These are phyloP conservation scores for Myotis brandtii DNA, from an alignment of 2,113 vertebrate genomes.

Conservation along the genomic window DNA sequence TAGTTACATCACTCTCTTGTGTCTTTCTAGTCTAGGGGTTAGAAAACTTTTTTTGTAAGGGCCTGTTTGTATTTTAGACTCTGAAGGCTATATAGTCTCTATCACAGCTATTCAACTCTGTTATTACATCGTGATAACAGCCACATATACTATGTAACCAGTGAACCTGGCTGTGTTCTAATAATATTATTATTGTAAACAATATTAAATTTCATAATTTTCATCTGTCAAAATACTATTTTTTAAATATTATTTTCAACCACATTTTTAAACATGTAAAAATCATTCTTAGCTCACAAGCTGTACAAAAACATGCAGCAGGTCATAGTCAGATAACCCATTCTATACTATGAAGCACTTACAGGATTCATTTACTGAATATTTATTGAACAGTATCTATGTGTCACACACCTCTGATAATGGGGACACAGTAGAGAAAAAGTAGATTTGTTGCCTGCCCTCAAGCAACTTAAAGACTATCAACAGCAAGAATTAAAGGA, in stretches of 20 bases:
- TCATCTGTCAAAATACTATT: not conserved
- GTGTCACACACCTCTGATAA: not conserved
- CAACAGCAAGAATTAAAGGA: not conserved
- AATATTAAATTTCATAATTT: slow-evolving; percentile 36
- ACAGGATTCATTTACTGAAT: not conserved
- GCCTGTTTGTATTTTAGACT: not conserved
- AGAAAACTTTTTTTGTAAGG: not conserved
- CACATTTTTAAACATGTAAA: slow-evolving; percentile 36
- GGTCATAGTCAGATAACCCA: not conserved
- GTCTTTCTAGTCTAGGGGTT: not conserved
- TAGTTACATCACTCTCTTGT: not conserved
- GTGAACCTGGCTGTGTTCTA: not conserved
- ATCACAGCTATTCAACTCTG: not conserved
- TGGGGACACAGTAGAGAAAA: not conserved
- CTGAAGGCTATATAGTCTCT: not conserved
- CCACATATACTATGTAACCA: not conserved
- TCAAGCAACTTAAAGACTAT: not conserved
- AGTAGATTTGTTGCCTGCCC: not conserved
- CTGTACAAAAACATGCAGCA: not conserved
- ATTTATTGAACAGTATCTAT: not conserved
- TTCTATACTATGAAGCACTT: not conserved
- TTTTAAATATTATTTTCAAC: not conserved
- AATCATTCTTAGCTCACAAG: not conserved
- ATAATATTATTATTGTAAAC: not conserved
- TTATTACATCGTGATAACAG: not conserved